Evolutionary conservation across 2,888 invertebrate species (phyloP).

Genomic region (Dascillus cervinus): DNA sequence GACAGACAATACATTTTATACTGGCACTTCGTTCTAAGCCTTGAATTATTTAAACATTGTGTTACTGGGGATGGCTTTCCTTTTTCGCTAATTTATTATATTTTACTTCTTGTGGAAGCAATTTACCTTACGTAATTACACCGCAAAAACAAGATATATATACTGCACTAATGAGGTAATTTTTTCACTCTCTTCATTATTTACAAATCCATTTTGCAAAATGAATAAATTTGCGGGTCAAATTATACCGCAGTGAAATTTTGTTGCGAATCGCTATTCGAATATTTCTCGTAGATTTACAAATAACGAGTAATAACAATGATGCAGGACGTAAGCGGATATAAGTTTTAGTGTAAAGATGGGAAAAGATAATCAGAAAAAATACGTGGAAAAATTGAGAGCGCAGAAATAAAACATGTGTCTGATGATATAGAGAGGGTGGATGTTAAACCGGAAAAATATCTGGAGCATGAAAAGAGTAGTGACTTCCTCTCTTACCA

Average conservation of each 20-base stretch:
- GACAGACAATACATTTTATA: conserved; percentile 15
- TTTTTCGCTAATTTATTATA: conserved; percentile 20
- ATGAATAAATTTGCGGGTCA: too few species aligned
- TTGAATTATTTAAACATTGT: conserved; percentile 25
- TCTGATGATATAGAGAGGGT: conserved; percentile 32
- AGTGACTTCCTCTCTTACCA: conserved; percentile 23
- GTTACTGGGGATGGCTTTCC: conserved; percentile 21
- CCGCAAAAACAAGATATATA: too few species aligned
- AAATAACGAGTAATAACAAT: conserved; percentile 5
- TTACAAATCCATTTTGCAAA: too few species aligned
- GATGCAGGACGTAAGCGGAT: conserved; percentile 23
- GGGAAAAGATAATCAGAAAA: conserved; percentile 26
- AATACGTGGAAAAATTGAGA: conserved; percentile 23
- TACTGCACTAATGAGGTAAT: too few species aligned
- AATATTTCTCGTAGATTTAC: too few species aligned
- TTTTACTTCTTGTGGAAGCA: conserved; percentile 23
- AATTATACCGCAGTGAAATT: too few species aligned
- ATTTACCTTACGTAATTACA: too few species aligned
- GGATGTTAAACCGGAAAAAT: conserved; percentile 24
- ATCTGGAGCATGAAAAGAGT: conserved; percentile 25
- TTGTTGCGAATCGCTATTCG: too few species aligned
- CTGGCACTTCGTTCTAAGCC: conserved; percentile 16
- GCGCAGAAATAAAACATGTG: conserved; percentile 34
- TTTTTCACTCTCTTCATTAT: too few species aligned
- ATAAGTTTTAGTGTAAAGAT: conserved; percentile 24